Evolutionary conservation across 2,113 vertebrate species (phyloP).

Genomic region (Pao palembangensis): DNA sequence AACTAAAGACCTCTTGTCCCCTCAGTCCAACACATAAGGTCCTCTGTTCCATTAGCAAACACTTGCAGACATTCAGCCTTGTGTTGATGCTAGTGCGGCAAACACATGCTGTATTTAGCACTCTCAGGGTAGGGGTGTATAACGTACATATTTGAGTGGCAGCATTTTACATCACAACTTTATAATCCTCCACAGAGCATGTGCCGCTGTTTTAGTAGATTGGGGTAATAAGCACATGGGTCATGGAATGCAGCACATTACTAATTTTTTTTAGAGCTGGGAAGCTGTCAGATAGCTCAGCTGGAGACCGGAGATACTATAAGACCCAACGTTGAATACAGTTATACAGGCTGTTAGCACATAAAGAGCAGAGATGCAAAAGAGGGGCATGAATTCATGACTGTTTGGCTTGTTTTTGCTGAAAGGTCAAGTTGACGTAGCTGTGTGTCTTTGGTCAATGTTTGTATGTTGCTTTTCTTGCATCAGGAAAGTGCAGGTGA

Average conservation of each 20-base stretch:
- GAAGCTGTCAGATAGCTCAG: slow-evolving; percentile 14
- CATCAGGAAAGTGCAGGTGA: no score
- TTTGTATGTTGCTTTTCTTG: not conserved
- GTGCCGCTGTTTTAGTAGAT: slow-evolving; percentile 31
- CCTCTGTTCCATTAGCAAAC: slow-evolving; percentile 16
- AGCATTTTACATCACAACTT: slow-evolving; percentile 39
- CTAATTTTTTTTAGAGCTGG: slow-evolving; percentile 17
- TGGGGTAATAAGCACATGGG: slow-evolving; percentile 19
- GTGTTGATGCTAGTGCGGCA: not conserved
- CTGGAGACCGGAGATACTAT: slow-evolving; percentile 1
- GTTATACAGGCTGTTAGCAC: slow-evolving; percentile 12
- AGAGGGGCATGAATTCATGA: not conserved
- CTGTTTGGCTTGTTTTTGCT: no score
- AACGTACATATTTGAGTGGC: slow-evolving; percentile 16
- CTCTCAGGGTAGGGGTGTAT: not conserved
- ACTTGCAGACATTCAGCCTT: not conserved
- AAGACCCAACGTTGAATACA: slow-evolving; percentile 20
- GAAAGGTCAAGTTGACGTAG: not conserved
- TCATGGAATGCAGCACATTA: slow-evolving; percentile 23
- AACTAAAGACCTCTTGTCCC: slow-evolving; percentile 42
- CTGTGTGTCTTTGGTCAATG: not conserved
- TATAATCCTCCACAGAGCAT: slow-evolving; percentile 43
- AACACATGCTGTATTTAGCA: not conserved
- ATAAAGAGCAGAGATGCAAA: slow-evolving; percentile 15
- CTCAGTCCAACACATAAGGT: slow-evolving; percentile 26